Evolutionary conservation across 2,797 vertebrate genomes (phyloP), one percentile per base, ranked within the genome.

Genomic region (Cirrhinus molitorella): DNA sequence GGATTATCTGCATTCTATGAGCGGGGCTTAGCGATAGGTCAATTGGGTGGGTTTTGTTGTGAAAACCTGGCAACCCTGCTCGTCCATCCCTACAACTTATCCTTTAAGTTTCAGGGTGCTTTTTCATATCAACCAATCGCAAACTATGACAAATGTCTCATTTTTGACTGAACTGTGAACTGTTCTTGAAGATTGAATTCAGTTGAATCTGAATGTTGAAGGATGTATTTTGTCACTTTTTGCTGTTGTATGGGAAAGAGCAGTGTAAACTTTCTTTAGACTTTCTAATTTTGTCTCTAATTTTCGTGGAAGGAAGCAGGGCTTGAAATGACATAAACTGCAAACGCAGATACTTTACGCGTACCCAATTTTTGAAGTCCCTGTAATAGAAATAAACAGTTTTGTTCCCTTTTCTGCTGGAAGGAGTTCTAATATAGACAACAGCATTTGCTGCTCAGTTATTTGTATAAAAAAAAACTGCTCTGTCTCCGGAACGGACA

Each of bases 361-460:
- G 61, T 37, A 7, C 28, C 16, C 21, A 23, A 19, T 70, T 68
- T 80, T 31, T 47, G 5, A 37, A 79, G 47, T 19, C 51, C 53
- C 23, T 34, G 34, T 78, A 63, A 49, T 21, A 25, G 21, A 31
- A 25, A 7, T 51, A 70, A 59, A 45, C 28, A 31, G 40, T 63
- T 45, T 78, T 45, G 75, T 63, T 21, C 55, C 59, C 40, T 65
- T 63, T 16, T 47, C 57, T 77, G 37, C 57, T 28, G 23, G 10
- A 45, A 49, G 25, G 9, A 31, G 11, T 13, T 57, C 10, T 55
- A 23, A 51, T 53, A 49, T 61, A 45, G 37, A 45, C 49, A 55
- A 23, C 10, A 28, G 8, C 19, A n/a, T 82, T 65, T 74, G 49
- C 2, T 3, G 14, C 67, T 47, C 11, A 31, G 23, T 25, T 47